These are phyloP conservation scores for Drosophila multiciliata DNA, from an alignment of 2,888 invertebrate genomes.

Conservation along the genomic window DNA sequence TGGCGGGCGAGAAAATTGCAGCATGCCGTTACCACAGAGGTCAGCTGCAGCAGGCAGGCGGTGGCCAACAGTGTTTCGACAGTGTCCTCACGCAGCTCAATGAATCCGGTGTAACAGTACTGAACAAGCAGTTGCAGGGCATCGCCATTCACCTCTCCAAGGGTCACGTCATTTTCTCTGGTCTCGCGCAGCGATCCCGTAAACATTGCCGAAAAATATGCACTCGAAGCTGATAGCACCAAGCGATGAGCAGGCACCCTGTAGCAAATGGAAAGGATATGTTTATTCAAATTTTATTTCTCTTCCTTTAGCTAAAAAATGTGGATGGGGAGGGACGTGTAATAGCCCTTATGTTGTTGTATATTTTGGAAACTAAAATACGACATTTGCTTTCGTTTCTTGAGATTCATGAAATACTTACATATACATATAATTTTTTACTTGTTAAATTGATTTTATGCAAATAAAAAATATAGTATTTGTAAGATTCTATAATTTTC, in stretches of 20 bases:
- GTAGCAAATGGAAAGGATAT: slow-evolving; percentile 31
- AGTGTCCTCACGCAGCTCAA: slow-evolving; percentile 95
- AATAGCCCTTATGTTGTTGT: no score
- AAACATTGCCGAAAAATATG: slow-evolving; percentile 98
- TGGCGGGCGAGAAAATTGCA: slow-evolving; percentile 95
- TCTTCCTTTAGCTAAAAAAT: neutral
- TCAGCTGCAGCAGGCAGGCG: slow-evolving; percentile 94
- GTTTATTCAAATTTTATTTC: neutral
- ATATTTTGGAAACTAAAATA: no score
- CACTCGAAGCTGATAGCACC: slow-evolving; percentile 95
- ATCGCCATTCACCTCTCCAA: slow-evolving; percentile 94
- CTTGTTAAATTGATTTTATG: no score
- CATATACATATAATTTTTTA: no score
- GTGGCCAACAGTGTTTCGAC: slow-evolving; percentile 95
- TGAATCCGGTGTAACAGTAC: slow-evolving; percentile 93
- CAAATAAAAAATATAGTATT: no score
- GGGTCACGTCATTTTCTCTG: slow-evolving; percentile 92
- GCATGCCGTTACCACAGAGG: slow-evolving; percentile 94
- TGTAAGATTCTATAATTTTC: neutral
- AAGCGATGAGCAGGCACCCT: slow-evolving; percentile 94
- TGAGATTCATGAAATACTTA: neutral
- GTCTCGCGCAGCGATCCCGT: slow-evolving; percentile 94
- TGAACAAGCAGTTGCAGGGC: slow-evolving; percentile 93
- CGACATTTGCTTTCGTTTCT: no score
- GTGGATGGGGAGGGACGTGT: neutral